Evolutionary conservation across 1,140 invertebrate genomes (phyloP).

Genomic region (Paramacrobiotus metropolitanus): DNA sequence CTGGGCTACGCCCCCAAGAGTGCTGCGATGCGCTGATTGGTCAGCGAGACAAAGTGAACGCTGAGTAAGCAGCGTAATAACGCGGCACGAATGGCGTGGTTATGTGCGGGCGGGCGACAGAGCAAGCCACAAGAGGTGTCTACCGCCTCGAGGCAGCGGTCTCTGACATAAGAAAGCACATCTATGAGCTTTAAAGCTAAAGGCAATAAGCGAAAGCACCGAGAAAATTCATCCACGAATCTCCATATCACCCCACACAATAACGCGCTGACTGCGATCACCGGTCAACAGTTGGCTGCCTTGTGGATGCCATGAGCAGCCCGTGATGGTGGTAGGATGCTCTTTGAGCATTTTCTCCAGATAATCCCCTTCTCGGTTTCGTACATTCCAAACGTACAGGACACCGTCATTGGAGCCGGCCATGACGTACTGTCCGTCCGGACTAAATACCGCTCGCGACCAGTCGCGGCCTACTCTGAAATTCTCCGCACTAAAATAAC

Average conservation of each 20-base stretch:
- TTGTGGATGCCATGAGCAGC: constrained; percentile 71
- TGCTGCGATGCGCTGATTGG: too few relatives aligned
- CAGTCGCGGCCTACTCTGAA: constrained; percentile 89
- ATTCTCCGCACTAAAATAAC: constrained; percentile 61
- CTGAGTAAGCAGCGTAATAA: too few relatives aligned
- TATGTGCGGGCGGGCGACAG: too few relatives aligned
- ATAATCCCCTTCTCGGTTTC: constrained; percentile 30
- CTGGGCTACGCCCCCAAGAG: too few relatives aligned
- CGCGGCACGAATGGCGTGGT: too few relatives aligned
- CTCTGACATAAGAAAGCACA: too few relatives aligned
- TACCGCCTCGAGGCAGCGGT: too few relatives aligned
- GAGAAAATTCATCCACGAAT: too few relatives aligned
- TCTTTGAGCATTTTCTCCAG: constrained; percentile 64
- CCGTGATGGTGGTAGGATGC: constrained; percentile 59
- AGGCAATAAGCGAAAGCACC: too few relatives aligned
- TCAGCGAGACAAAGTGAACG: too few relatives aligned
- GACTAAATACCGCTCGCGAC: constrained; percentile 69
- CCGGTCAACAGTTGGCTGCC: constrained; percentile 59
- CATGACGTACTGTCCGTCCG: constrained; percentile 58
- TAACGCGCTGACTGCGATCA: constrained; percentile 54
- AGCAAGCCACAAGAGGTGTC: too few relatives aligned
- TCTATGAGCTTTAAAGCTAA: too few relatives aligned
- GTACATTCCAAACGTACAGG: constrained; percentile 73
- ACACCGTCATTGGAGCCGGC: constrained; percentile 70
- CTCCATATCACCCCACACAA: constrained; percentile 42